A percentile compares a stretch with the other conserved stretches of the same genome.
These are phyloP conservation scores for Zaprionus gabonicus DNA, from an alignment of 1,140 invertebrate species.

Conservation along the genomic window DNA sequence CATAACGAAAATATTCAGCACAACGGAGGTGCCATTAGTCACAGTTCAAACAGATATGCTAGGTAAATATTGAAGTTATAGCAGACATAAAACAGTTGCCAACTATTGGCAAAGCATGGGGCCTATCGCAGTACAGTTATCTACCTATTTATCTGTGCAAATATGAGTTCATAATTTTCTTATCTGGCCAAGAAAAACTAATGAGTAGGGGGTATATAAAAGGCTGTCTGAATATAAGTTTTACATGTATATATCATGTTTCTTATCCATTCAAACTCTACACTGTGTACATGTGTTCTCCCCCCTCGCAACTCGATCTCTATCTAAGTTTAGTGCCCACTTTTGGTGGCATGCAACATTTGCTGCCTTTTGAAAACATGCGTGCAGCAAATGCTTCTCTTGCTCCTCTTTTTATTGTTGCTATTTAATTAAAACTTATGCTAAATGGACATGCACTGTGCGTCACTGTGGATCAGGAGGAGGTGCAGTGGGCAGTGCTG, in stretches of 20 bases:
- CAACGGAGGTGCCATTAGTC: background rate
- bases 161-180: background rate
- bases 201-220: background rate
- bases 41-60: background rate
- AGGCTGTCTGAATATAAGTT: background rate
- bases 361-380: conserved; percentile 54
- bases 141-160: conserved; percentile 4
- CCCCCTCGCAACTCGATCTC: background rate
- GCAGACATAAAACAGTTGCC: background rate
- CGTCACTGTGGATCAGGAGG: background rate
- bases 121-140: background rate
- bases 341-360: conserved; percentile 66
- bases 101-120: background rate
- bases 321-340: background rate
- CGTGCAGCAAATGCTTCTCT: conserved; percentile 62
- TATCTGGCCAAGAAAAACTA: background rate
- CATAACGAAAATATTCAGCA: background rate
- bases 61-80: conserved; percentile 4
- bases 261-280: background rate
- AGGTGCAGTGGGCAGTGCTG: conserved; percentile 19
- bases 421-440: conserved; percentile 78
- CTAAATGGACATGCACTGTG: conserved; percentile 69
- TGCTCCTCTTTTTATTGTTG: conserved; percentile 19
- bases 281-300: background rate
- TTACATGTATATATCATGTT: background rate